Conservation (phyloP, 2,888 invertebrate genomes). For the Drosophila barbarae region DNA sequence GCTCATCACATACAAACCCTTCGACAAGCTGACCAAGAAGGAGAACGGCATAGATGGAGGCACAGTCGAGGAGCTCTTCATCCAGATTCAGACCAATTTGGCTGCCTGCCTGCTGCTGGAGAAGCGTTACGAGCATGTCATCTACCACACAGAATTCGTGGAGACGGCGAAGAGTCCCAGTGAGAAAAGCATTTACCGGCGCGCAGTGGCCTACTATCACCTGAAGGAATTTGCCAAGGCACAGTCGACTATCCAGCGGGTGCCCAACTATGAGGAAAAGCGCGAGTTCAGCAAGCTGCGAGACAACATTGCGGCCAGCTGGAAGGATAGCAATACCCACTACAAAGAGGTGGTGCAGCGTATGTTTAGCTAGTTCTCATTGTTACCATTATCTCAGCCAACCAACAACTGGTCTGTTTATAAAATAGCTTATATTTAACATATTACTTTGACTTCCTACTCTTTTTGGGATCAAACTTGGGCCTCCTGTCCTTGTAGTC, state of each 20-base stretch:
- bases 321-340: constrained; percentile 83
- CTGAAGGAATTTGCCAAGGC: constrained; percentile 85
- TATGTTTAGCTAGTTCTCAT: constrained; percentile 79
- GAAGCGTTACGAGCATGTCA: constrained; percentile 84
- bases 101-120: constrained; percentile 89
- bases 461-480: constrained; percentile 30
- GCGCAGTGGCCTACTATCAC: constrained; percentile 81
- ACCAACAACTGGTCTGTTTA: constrained; percentile 14
- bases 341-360: constrained; percentile 81
- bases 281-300: constrained; percentile 84
- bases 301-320: constrained; percentile 81
- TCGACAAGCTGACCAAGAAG: constrained; percentile 81
- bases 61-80: constrained; percentile 83
- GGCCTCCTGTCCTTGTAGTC: constrained; percentile 10
- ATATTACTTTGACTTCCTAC: constrained; percentile 48
- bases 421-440: constrained; percentile 45
- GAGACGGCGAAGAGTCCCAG: constrained; percentile 71
- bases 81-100: constrained; percentile 89
- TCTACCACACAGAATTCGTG: constrained; percentile 83
- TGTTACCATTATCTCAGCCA: constrained; percentile 16
- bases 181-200: constrained; percentile 81
- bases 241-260: constrained; percentile 80
- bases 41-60: constrained; percentile 70
- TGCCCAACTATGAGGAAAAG: constrained; percentile 83
- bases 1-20: constrained; percentile 83